phyloP scores from a whole-genome alignment of 1,140 invertebrate genomes.

The Pseudomyrmex pallidus region DNA sequence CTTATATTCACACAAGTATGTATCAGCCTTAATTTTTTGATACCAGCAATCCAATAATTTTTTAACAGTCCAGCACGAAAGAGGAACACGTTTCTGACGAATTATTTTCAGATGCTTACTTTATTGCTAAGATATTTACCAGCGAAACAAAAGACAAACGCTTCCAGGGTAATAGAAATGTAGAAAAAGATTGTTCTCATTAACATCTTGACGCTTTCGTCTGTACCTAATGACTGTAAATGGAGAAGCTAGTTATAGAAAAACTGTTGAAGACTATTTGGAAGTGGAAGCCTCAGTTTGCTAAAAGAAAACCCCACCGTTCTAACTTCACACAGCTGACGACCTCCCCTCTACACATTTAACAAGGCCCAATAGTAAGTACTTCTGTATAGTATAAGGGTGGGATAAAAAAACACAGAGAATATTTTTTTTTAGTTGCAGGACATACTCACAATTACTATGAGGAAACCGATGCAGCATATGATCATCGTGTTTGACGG shows the following conservation, averaged over 20 bases:
- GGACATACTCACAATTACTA: slow-evolving; percentile 55
- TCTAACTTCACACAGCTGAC: no score
- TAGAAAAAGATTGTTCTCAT: slow-evolving; percentile 58
- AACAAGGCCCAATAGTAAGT: no score
- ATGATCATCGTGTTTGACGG: slow-evolving; percentile 61
- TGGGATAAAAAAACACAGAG: no score
- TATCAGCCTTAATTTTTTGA: background rate
- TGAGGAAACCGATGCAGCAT: slow-evolving; percentile 61
- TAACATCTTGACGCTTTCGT: background rate
- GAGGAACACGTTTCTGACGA: background rate
- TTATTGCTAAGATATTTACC: slow-evolving; percentile 65
- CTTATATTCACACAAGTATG: background rate
- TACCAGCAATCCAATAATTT: background rate
- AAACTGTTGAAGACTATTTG: background rate
- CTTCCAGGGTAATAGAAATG: slow-evolving; percentile 48
- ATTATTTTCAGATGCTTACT: slow-evolving; percentile 33
- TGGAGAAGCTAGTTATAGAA: slow-evolving; percentile 2
- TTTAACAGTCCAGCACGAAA: background rate
- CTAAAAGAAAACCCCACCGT: no score
- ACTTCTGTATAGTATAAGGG: no score
- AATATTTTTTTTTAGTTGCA: no score
- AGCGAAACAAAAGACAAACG: slow-evolving; percentile 64
- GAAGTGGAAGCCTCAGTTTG: background rate
- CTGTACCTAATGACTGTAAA: slow-evolving; percentile 36
- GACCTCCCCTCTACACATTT: no score